These are phyloP conservation scores for Anolis sagrei DNA, from an alignment of 2,113 vertebrate species.

Conservation along the genomic window DNA sequence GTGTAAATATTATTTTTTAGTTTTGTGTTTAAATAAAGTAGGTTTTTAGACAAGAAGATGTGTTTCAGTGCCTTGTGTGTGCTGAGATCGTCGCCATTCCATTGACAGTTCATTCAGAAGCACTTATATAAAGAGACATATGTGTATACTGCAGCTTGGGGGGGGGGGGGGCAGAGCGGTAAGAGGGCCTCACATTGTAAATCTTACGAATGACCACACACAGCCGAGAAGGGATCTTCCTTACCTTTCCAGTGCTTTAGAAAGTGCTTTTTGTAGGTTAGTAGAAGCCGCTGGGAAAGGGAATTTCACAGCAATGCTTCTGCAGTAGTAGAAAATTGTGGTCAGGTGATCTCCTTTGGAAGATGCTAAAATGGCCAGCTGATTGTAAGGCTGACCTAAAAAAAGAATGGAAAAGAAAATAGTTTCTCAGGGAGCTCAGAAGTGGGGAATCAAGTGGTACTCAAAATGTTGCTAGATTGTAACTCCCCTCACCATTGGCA, in stretches of 20 bases:
- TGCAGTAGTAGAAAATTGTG: conserved; percentile 99
- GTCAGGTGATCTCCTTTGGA: conserved; percentile 99
- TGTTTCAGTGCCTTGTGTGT: no score
- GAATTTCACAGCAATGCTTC: conserved; percentile 99
- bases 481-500: neutral
- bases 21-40: no score
- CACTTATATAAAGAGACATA: no score
- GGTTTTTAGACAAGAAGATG: no score
- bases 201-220: neutral
- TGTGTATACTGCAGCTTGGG: no score
- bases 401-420: conserved; percentile 22
- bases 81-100: no score
- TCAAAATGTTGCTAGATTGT: neutral
- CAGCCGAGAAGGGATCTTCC: conserved; percentile 26
- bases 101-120: neutral
- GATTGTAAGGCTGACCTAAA: conserved; percentile 98
- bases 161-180: no score
- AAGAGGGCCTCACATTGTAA: no score
- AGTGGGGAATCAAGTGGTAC: neutral
- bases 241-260: conserved; percentile 98
- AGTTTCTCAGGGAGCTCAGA: neutral
- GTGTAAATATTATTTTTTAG: no score
- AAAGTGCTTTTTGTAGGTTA: conserved; percentile 98
- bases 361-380: conserved; percentile 98
- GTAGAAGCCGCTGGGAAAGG: conserved; percentile 99